These are phyloP conservation scores for Apocrypta bakeri DNA, from an alignment of 1,140 invertebrate genomes.

Conservation along the genomic window DNA sequence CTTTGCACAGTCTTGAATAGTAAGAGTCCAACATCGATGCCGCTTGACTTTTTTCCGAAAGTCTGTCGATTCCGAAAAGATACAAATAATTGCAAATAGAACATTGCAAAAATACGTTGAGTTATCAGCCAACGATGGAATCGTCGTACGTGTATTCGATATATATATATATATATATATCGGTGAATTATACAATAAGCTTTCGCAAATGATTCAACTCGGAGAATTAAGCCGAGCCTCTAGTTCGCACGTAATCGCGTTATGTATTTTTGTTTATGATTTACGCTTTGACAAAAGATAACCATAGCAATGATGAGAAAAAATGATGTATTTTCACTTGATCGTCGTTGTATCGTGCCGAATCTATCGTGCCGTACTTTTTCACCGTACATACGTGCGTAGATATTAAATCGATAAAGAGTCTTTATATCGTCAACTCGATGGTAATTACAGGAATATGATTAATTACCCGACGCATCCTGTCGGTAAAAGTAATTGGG, in stretches of 20 bases:
- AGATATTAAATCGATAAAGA: background rate
- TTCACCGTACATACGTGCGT: background rate
- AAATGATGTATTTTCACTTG: no score
- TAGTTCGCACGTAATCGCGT: background rate
- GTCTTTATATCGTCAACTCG: background rate
- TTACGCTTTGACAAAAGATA: background rate
- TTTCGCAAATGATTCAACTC: background rate
- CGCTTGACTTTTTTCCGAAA: background rate
- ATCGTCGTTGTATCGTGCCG: no score
- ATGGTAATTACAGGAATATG: background rate
- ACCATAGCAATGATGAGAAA: no score
- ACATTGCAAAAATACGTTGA: background rate
- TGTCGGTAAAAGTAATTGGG: constrained; percentile 9
- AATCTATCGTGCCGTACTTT: no score
- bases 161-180: no score
- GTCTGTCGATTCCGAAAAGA: background rate
- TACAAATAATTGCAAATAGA: background rate
- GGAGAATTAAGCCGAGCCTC: background rate
- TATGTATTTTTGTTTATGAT: background rate
- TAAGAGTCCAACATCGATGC: no score
- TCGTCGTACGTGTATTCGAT: no score
- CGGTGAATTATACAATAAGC: background rate
- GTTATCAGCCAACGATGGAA: background rate
- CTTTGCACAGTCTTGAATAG: no score
- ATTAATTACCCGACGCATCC: constrained; percentile 14